Evolutionary conservation across 2,888 invertebrate species (phyloP).

Genomic region (Proisotoma minuta): DNA sequence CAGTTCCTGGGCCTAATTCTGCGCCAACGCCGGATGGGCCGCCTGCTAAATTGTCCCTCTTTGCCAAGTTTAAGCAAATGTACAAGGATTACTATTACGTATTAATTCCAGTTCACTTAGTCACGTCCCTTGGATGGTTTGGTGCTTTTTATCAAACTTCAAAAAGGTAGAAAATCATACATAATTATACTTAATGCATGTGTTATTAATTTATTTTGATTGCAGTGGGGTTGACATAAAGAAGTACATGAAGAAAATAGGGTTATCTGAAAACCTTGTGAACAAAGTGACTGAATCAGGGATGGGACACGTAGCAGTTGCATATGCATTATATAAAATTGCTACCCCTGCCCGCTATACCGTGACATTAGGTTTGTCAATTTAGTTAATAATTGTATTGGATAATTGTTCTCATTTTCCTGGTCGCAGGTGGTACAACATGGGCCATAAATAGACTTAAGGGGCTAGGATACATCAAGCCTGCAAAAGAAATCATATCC

Average conservation of each 20-base stretch:
- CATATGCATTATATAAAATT: conserved; percentile 90
- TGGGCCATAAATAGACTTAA: conserved; percentile 75
- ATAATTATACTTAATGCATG: not conserved
- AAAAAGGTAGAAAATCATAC: conserved; percentile 50
- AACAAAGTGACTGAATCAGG: conserved; percentile 70
- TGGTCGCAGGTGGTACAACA: conserved; percentile 72
- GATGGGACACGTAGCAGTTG: conserved; percentile 83
- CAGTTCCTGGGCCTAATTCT: conserved; percentile 6
- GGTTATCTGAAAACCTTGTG: conserved; percentile 72
- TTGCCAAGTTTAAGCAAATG: conserved; percentile 82
- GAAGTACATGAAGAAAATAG: conserved; percentile 67
- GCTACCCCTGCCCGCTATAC: conserved; percentile 85
- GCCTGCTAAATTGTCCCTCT: conserved; percentile 59
- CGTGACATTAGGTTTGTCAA: conserved; percentile 72
- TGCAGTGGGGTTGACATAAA: conserved; percentile 88
- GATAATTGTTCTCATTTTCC: not conserved
- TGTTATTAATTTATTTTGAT: conserved; percentile 49
- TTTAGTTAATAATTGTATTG: not conserved
- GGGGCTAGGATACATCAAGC: conserved; percentile 73
- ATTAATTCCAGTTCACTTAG: conserved; percentile 83
- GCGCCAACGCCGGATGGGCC: conserved; percentile 8
- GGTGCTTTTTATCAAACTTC: conserved; percentile 80
- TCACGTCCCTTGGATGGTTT: conserved; percentile 84
- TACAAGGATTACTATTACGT: conserved; percentile 95
- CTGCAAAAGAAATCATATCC: conserved; percentile 59